Evolutionary conservation across 2,113 vertebrate species (phyloP).

Genomic region (Microtus oregoni): DNA sequence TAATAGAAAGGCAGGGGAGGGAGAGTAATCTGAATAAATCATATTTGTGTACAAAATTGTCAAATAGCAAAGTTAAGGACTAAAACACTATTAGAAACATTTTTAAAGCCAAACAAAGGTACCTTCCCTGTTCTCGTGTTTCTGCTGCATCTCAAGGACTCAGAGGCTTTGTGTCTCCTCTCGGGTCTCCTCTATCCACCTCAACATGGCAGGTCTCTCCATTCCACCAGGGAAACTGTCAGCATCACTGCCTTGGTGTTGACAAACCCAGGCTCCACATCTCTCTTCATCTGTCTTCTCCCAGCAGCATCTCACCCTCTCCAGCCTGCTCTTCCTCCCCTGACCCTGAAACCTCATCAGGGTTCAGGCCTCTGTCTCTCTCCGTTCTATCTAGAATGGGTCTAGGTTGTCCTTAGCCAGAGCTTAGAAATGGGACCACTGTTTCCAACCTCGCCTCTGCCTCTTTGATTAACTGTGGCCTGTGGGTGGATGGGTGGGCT

Average conservation of each 20-base stretch:
- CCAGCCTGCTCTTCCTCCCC: background rate
- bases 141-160: background rate
- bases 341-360: background rate
- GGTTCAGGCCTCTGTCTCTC: background rate
- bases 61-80: background rate
- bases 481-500: background rate
- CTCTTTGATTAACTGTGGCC: background rate
- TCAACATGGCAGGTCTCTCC: background rate
- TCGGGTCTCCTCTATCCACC: background rate
- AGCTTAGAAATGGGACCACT: constrained; percentile 25
- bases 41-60: too few relatives aligned
- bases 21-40: background rate
- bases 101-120: background rate
- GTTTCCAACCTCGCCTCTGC: background rate
- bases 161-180: background rate
- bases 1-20: too few relatives aligned
- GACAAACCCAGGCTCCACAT: background rate
- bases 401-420: background rate
- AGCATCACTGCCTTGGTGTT: background rate
- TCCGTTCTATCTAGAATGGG: background rate
- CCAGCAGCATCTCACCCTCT: constrained; percentile 33
- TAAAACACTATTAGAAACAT: background rate
- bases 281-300: constrained; percentile 23
- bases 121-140: background rate
- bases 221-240: background rate